Evolutionary conservation across 1,140 invertebrate genomes (phyloP), one percentile per base, ranked within the genome.

Genomic region (Diorhabda sublineata): DNA sequence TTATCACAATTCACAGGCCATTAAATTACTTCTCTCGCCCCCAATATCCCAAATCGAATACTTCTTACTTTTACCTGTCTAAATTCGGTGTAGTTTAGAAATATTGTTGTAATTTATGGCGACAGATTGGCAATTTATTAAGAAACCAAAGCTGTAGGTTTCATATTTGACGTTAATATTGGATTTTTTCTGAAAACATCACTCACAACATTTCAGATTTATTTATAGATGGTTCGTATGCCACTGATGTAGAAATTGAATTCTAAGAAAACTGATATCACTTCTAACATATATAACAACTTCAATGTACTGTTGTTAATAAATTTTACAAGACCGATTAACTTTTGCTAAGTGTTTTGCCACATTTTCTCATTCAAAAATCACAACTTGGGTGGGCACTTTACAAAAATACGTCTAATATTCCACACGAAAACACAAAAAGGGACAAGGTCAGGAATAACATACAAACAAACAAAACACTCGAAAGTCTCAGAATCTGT

Each of bases 91-190:
- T 58, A 44, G 67, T 56, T 68, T 64, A 68, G 45, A 68, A 56
- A 63, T 68, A 69, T 61, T 58, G 56, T 52, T 60, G 26, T 69
- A 65, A 60, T 69, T 69, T 69, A 66, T 69, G 52, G 68, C 62
- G 56, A 64, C 61, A 42, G 68, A 63, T 58, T 52, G 42, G 56
- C 62, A 43, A 69, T 69, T 69, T 69, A 59, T 69, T 65, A 62
- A 52, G 42, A 69, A 58, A 64, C 26, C 58, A 61, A 69, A 61
- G 67, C 56, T 64, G 62, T 45, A 26, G 9, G 7, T 64, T 44
- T 26, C 26, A 26, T 26, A 44, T 45, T 7, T 60, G 58, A 11
- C 58, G 42, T 60, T 42, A 60, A 60, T 26, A 60, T 60, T 8
- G 8, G 58, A 42, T 60, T 60, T 60, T 60, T 41, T 7, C 58